Base-by-base conservation (phyloP, 2,888 invertebrate species). In the Tiliacea aurago region DNA sequence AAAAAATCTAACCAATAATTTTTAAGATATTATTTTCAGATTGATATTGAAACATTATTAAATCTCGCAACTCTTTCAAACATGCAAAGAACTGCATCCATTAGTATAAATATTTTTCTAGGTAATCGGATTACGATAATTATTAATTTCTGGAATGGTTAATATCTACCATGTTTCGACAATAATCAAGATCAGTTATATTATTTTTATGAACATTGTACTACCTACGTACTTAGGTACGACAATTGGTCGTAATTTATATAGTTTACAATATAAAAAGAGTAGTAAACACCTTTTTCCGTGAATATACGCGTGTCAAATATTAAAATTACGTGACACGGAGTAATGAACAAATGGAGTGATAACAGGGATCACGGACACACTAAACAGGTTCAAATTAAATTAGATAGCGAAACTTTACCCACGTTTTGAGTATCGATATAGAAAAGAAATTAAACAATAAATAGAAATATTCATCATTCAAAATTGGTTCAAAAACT, bases 81-180 rank as follows among this genome's bases (percentile, higher is more conserved):
- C 59, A 64, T 71, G 67, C 63, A 59, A n/a, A n/a, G n/a, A n/a
- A 56, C 51, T 59, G 74, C 51, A 62, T 68, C 1, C 18, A 56
- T 51, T 62, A 53, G 23, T 64, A 41, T 45, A 53, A 72, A 76
- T 63, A 56, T 10, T 58, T 59, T 43, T 47, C 13, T 59, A 71
- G 0, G 11, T 28, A 55, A 56, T 64, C 51, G 43, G 55, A 64
- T 70, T 64, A 66, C 13, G 33, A 53, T 45, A 58, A 37, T 45
- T 43, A 65, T 66, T 53, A 47, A 28, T 65, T 82, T 80, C 73
- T 47, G 83, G 80, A 80, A 80, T 80, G 73, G 67, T 80, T 62
- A 58, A 43, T 53, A 65, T 62, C 23, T 68, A 67, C 41, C 37
- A 51, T 55, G 15, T 49, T 59, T 58, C 37, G 41, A 41, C 64